phyloP scores from a whole-genome alignment of 2,797 vertebrate species.

The Podargus strigoides region DNA sequence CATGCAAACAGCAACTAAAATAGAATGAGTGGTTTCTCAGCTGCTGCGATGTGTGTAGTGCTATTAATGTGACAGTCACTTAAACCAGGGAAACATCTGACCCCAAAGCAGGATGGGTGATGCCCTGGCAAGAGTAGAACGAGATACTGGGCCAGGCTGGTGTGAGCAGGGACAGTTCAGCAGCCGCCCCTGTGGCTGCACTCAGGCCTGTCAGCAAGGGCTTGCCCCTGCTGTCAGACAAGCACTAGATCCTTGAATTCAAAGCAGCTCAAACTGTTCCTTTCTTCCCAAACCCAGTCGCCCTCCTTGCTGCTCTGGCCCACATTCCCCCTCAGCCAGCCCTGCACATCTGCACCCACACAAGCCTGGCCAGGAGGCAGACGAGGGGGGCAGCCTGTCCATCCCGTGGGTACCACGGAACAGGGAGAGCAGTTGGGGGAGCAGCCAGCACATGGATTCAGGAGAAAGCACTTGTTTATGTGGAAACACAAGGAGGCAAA shows the following conservation, averaged over 20 bases:
- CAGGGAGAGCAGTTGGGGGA: not conserved
- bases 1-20: not conserved
- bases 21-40: not conserved
- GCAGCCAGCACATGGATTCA: not conserved
- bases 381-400: rapidly evolving
- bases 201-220: not conserved
- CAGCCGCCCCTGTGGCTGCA: too few species aligned
- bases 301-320: not conserved
- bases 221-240: not conserved
- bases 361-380: not conserved
- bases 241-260: not conserved
- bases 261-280: not conserved
- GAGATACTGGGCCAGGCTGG: not conserved
- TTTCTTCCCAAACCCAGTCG: not conserved
- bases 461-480: conserved; percentile 49
- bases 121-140: not conserved
- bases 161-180: not conserved
- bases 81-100: not conserved
- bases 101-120: not conserved
- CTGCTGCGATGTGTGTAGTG: not conserved
- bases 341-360: not conserved
- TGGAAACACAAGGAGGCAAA: conserved; percentile 67
- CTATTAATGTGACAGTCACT: not conserved
- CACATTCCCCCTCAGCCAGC: rapidly evolving
- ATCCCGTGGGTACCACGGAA: rapidly evolving